Evolutionary conservation across 2,888 invertebrate species (phyloP).

Genomic region (Tiliacea aurago): DNA sequence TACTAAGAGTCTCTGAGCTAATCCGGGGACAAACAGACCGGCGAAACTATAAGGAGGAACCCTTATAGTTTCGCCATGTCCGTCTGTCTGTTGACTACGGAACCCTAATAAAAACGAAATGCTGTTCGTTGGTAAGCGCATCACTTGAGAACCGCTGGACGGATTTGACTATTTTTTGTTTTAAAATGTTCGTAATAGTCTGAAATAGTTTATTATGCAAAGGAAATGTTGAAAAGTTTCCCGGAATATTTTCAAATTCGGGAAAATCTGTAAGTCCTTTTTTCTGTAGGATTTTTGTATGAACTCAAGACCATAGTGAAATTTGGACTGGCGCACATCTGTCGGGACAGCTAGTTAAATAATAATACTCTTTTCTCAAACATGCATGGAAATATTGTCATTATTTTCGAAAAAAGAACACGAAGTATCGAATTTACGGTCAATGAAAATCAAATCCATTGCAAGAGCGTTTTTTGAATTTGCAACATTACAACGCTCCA

Average conservation of each 20-base stretch:
- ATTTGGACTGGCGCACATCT: not conserved
- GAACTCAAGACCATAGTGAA: not conserved
- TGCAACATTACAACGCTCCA: no score
- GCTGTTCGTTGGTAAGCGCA: not conserved
- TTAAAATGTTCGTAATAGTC: not conserved
- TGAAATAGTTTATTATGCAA: not conserved
- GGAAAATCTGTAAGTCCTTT: not conserved
- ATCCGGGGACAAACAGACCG: no score
- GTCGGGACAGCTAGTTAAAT: not conserved
- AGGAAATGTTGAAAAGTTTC: not conserved
- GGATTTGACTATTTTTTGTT: not conserved
- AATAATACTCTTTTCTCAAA: constrained; percentile 1
- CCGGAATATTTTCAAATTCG: not conserved
- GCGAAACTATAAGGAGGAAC: no score
- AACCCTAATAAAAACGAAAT: not conserved
- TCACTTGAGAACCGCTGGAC: not conserved
- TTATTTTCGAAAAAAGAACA: no score
- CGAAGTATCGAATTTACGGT: no score
- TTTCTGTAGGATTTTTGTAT: not conserved
- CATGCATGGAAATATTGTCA: no score
- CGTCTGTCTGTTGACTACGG: no score
- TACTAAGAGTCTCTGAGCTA: no score
- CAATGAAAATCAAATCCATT: no score
- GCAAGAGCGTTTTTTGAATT: no score
- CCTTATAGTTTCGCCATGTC: no score